Base-by-base conservation (phyloP, 2,113 vertebrate species). In the Cololabis saira region DNA sequence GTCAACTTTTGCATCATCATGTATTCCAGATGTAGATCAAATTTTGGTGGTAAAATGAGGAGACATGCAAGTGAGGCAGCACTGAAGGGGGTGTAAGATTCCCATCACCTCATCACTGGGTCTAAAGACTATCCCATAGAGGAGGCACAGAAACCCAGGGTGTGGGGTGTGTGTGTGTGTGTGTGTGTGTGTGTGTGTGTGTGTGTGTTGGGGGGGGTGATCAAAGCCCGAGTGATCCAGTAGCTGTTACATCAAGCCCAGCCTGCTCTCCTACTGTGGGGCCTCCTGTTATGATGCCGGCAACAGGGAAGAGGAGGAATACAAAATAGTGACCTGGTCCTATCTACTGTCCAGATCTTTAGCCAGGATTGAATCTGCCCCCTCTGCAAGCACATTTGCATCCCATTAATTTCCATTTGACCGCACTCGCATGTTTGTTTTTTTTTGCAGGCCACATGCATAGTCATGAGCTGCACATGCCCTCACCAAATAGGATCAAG, bases 181-280 rank as follows among this genome's bases (percentile, higher is more conserved):
- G 24, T 27, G 24, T 27, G 24, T 27, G 24, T 27, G 24, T 27
- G 24, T 27, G 24, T 27, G 24, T 27, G 24, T 5, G 24, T 27
- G 24, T 27, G 24, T 27, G 24, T 27, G 24, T 27, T 27, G 24
- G 24, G 24, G 74, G 53, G 74, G 50, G 76, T 8, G 76, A 87
- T 87, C 79, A 89, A 88, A 89, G 89, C 68, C 47, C 60, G 63
- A 78, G 81, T 85, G 87, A 88, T 90, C 78, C 78, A 76, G 73
- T 74, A 80, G 83, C 80, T 83, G 74, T 84, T 81, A 74, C 61
- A 80, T 78, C 82, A 78, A 77, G 66, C 71, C 61, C 15, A 10
- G 71, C 63, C 74, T 47, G 69, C 71, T 78, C 67, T 73, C 77
- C 84, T 74, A 64, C 67, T 56, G 67, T 37, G 43, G 78, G 68